These are phyloP conservation scores for Chloroceryle inda DNA, from an alignment of 2,797 vertebrate species.

Conservation along the genomic window DNA sequence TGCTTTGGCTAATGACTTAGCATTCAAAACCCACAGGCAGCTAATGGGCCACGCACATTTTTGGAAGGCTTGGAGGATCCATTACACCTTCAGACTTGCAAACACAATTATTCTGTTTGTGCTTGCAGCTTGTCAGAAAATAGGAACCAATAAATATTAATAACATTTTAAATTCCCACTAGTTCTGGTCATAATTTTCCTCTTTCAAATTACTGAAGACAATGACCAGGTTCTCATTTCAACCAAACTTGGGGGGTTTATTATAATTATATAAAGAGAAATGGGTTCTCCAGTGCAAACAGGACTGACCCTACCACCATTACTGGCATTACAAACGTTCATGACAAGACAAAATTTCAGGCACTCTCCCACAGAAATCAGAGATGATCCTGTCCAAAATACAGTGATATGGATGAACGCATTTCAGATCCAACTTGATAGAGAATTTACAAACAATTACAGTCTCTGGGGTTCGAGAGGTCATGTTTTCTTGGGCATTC, in stretches of 20 bases:
- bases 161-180: slow-evolving; percentile 36
- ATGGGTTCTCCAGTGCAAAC: neutral
- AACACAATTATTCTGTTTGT: neutral
- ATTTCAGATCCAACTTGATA: neutral
- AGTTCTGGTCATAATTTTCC: slow-evolving; percentile 22
- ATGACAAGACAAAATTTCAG: neutral
- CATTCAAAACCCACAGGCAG: neutral
- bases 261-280: slow-evolving; percentile 7
- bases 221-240: slow-evolving; percentile 15
- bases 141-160: slow-evolving; percentile 7
- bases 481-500: slow-evolving; percentile 14
- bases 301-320: neutral
- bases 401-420: neutral
- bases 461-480: slow-evolving; percentile 32
- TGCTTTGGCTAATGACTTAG: neutral
- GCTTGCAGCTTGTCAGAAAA: neutral
- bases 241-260: neutral
- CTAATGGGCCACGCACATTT: neutral
- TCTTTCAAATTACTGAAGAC: slow-evolving; percentile 46
- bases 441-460: neutral
- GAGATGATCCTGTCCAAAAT: neutral
- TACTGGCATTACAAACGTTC: neutral
- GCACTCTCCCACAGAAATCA: neutral
- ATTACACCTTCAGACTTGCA: neutral
- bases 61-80: neutral